Percentiles rank a stretch among this genome's conserved stretches.
These are phyloP conservation scores for Fregata magnificens DNA, from an alignment of 2,113 vertebrate species.

Conservation along the genomic window DNA sequence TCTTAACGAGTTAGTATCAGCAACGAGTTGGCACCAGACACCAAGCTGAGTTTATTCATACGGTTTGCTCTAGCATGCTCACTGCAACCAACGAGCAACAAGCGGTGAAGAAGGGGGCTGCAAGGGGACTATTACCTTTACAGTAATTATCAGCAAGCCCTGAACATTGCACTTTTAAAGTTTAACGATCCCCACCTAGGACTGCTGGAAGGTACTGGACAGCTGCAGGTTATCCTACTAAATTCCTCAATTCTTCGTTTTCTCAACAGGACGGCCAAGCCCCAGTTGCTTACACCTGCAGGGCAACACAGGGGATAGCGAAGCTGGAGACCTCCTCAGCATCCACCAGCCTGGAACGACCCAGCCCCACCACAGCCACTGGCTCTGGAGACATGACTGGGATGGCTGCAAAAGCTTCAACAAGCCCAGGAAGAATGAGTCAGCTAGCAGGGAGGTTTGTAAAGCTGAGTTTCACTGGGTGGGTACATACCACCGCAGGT, in stretches of 20 bases:
- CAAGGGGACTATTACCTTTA: neutral
- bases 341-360: neutral
- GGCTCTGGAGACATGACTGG: neutral
- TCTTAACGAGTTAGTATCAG: neutral
- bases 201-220: neutral
- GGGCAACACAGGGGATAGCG: neutral
- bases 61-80: neutral
- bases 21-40: neutral
- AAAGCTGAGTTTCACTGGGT: neutral
- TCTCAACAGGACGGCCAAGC: neutral
- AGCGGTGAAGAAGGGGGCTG: neutral
- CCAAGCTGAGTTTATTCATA: neutral
- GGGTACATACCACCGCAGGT: neutral
- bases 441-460: neutral
- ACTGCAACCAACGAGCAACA: rapidly evolving
- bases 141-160: neutral
- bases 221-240: neutral
- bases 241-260: neutral
- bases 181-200: neutral
- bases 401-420: neutral
- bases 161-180: neutral
- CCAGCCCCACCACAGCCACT: rapidly evolving
- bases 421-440: neutral
- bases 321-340: neutral
- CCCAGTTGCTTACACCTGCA: neutral